These are phyloP conservation scores for Seriola dumerili DNA, from an alignment of 2,113 vertebrate species.

Conservation along the genomic window DNA sequence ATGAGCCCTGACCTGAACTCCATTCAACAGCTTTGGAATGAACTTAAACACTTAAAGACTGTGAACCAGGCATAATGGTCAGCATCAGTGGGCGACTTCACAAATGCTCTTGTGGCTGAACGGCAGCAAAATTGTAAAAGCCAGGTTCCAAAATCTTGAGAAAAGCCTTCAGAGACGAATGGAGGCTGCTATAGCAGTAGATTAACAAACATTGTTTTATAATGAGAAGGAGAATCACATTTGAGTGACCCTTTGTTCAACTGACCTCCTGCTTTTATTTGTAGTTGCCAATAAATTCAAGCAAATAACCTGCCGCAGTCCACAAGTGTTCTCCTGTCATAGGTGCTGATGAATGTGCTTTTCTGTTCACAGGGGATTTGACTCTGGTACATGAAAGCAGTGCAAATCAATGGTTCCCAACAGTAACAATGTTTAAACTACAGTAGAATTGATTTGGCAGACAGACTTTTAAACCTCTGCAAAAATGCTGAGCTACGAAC, in stretches of 20 bases:
- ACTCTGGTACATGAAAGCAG: constrained; percentile 44
- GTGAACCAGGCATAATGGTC: neutral
- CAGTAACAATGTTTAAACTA: constrained; percentile 32
- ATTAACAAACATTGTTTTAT: neutral
- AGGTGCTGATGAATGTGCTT: constrained; percentile 42
- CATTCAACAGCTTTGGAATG: constrained; percentile 13
- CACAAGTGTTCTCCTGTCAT: constrained; percentile 34
- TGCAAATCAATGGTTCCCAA: constrained; percentile 52
- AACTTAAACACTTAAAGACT: neutral
- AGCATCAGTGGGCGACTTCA: neutral
- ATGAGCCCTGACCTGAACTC: neutral
- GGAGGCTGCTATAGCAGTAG: neutral
- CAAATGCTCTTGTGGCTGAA: neutral
- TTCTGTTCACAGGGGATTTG: constrained; percentile 17
- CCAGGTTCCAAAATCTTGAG: neutral
- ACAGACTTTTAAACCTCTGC: constrained; percentile 32
- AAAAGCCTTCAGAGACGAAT: neutral
- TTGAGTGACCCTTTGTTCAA: neutral
- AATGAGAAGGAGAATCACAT: neutral
- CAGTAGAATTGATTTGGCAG: constrained; percentile 23
- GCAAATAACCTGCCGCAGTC: constrained; percentile 27
- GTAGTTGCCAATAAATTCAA: constrained; percentile 23
- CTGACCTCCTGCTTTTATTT: neutral
- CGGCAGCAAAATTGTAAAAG: neutral
- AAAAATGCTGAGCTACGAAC: constrained; percentile 31